Base-by-base conservation (phyloP, 2,888 invertebrate genomes). In the Theodoxus fluviatilis region DNA sequence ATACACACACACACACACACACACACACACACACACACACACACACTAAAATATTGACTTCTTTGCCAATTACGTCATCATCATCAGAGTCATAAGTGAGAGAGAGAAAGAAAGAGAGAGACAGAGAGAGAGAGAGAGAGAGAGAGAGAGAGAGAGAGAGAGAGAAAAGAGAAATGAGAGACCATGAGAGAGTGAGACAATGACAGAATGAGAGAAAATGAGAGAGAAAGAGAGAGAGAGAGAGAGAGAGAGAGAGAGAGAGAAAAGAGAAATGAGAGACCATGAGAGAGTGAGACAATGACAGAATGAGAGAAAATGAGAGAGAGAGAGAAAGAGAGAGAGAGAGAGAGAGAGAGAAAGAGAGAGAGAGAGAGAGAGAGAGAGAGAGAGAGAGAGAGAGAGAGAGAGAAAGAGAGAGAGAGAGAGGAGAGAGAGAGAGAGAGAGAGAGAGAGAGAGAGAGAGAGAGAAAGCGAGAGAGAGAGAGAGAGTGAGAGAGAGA, bases 31-130 rank as follows among this genome's bases (percentile, higher is more conserved):
- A n/a, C n/a, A n/a, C n/a, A n/a, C n/a, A n/a, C n/a, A n/a, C n/a
- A n/a, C n/a, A n/a, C n/a, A n/a, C n/a, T n/a, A n/a, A n/a, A n/a
- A n/a, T n/a, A n/a, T n/a, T n/a, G n/a, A n/a, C n/a, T n/a, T n/a
- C n/a, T n/a, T n/a, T n/a, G n/a, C n/a, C n/a, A n/a, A n/a, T n/a
- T n/a, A n/a, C n/a, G n/a, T n/a, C n/a, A n/a, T n/a, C n/a, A n/a
- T 43, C 9, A 43, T 43, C 43, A 43, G 15, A 15, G 43, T 43
- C 43, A 43, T 9, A 67, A 67, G 25, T 65, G 38, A 55, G 22
- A 71, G 1, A 55, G 38, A 31, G 6, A 22, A 22, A 47, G 31
- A 59, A 40, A 69, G 1, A 69, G 28, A 66, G n/a, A n/a, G 3
- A 40, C 9, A 22, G 57, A 22, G 28, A 22, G 1, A 18, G n/a